phyloP scores from a whole-genome alignment of 2,888 invertebrate species.

The Ennomos erosarius region DNA sequence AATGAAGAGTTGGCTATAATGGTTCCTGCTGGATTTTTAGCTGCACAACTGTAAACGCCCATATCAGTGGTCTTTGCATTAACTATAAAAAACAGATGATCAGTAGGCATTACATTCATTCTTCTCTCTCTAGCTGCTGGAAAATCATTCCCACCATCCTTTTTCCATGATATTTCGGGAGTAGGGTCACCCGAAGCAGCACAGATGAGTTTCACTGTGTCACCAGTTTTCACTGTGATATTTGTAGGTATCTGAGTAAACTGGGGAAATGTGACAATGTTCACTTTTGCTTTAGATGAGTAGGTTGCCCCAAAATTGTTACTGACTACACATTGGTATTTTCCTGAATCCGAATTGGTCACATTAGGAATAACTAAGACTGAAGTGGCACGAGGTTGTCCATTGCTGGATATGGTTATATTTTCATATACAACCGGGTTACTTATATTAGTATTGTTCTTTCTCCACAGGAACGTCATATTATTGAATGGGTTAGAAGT shows the following conservation, averaged over 20 bases:
- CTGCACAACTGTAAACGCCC: slow-evolving; percentile 97
- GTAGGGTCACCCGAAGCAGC: slow-evolving; percentile 95
- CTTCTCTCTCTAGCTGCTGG: slow-evolving; percentile 97
- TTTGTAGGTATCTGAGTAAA: slow-evolving; percentile 94
- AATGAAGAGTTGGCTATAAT: slow-evolving; percentile 95
- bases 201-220: slow-evolving; percentile 95
- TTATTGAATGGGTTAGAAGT: slow-evolving; percentile 91
- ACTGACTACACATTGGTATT: slow-evolving; percentile 96
- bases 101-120: slow-evolving; percentile 96
- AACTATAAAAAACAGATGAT: slow-evolving; percentile 97
- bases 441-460: slow-evolving; percentile 88
- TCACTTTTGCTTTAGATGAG: slow-evolving; percentile 93
- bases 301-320: slow-evolving; percentile 96
- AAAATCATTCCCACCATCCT: slow-evolving; percentile 97
- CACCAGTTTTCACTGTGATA: slow-evolving; percentile 93
- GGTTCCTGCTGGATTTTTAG: slow-evolving; percentile 94
- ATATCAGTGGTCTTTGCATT: slow-evolving; percentile 95
- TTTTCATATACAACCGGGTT: slow-evolving; percentile 76
- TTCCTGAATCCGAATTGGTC: slow-evolving; percentile 92
- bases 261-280: slow-evolving; percentile 94
- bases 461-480: slow-evolving; percentile 94
- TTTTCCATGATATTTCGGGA: slow-evolving; percentile 96
- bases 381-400: slow-evolving; percentile 89
- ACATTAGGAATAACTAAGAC: slow-evolving; percentile 90
- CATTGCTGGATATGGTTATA: slow-evolving; percentile 76